Base-by-base conservation (phyloP, 2,113 vertebrate species). In the Chitala chitala region DNA sequence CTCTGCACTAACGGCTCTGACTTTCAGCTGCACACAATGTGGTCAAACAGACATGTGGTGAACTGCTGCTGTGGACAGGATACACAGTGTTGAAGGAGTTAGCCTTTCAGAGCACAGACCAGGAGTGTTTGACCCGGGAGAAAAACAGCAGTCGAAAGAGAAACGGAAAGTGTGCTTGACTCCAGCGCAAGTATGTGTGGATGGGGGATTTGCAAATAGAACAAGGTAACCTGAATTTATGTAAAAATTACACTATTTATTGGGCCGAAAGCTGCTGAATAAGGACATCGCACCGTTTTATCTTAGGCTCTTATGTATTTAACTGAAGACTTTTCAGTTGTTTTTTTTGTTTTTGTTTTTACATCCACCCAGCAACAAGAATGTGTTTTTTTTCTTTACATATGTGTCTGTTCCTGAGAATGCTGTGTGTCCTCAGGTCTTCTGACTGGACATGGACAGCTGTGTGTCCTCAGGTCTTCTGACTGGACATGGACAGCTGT, bases 401-500 rank as follows among this genome's bases (percentile, higher is more conserved):
- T 48, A 22, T 56, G 50, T 71, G 36, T 65, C 12, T 79, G 71
- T 83, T 42, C 78, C 31, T 24, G 78, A 20, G 48, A 51, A 15
- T 42, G 59, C 69, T 76, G 61, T 15, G 2, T 69, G 50, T 55
- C 50, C 68, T 13, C 73, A 70, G 75, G 72, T 24, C 36, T 70
- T 80, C 80, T 78, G 77, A 69, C 81, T 59, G n/a, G 76, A 79
- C 76, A 80, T 72, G 85, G 82, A 85, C 80, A 76, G 76, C 75
- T 84, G 79, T 88, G 76, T 82, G 59, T 53, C 61, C 69, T 13
- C 73, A 70, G 74, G 73, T 29, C 38, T 69, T 80, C 80, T 78
- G 77, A 68, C 81, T 56, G n/a, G 75, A 78, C 75, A 81, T 70
- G 85, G 82, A 85, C 80, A 76, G 76, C 75, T 85, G 79, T 88